Evolutionary conservation across 2,797 vertebrate genomes (phyloP).

Genomic region (Poliocrania exsul): DNA sequence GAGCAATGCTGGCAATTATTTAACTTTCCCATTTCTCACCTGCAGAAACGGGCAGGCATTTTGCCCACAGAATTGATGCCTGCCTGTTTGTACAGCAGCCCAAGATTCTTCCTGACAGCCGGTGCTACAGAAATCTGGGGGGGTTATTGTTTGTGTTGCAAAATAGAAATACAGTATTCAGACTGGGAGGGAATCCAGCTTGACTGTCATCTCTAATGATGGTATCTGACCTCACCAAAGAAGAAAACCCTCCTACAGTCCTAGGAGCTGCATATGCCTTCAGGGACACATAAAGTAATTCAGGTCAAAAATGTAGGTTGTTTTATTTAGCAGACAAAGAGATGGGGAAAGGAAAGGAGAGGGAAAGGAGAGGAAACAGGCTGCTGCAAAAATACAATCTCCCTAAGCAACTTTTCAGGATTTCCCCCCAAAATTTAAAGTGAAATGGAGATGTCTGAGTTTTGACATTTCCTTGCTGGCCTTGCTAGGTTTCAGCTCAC

Average conservation of each 20-base stretch:
- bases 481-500: neutral
- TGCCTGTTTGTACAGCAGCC: neutral
- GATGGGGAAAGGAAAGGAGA: neutral
- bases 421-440: neutral
- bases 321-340: constrained; percentile 67
- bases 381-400: neutral
- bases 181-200: neutral
- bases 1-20: neutral
- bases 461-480: neutral
- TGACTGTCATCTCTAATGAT: constrained; percentile 32
- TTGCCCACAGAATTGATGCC: neutral
- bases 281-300: constrained; percentile 60
- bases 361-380: neutral
- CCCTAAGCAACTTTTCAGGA: neutral
- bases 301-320: constrained; percentile 69
- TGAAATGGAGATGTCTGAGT: neutral
- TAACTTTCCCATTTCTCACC: neutral
- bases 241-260: constrained; percentile 44
- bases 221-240: neutral
- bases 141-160: neutral
- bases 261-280: constrained; percentile 42
- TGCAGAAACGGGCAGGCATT: neutral
- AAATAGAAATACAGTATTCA: neutral
- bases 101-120: neutral
- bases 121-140: neutral